Base-by-base conservation (phyloP, 2,797 vertebrate genomes). In the Poecilia gillii region DNA sequence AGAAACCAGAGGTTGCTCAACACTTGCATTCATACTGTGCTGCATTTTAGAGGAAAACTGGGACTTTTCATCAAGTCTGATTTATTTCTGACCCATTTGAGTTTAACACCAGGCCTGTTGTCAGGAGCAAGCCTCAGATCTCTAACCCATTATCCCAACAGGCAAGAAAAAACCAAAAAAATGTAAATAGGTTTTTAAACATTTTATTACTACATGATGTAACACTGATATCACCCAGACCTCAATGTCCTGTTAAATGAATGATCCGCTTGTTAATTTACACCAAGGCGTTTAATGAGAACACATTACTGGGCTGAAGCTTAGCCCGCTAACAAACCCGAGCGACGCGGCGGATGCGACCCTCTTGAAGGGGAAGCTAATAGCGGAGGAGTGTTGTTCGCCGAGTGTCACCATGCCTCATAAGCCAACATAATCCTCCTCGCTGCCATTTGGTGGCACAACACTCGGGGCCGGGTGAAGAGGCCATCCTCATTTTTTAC, bases 401-500 rank as follows among this genome's bases (percentile, higher is more conserved):
- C 89, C 75, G 90, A 87, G 91, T 89, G 90, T 91, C 92, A 88
- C 88, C 91, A 88, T 89, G 92, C 88, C 88, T 91, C 93, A 92
- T 91, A 94, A 92, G 77, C 87, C 91, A 74, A 43, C 86, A 89
- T 92, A 93, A 92, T 92, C 91, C 91, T 90, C 87, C 87, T 88
- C 85, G 68, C 89, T 84, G 90, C 92, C 90, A 82, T 92, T 92
- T 85, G 89, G 91, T 91, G 90, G 89, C 91, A 89, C 88, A 87
- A 90, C 90, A 89, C 88, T 92, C 72, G n/a, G 41, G 84, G 78
- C 89, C 87, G 93, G 91, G 93, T 94, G 94, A 93, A 92, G 93
- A 92, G 94, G 93, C 90, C 93, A 89, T 94, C 87, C 92, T 94
- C 91, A 85, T 94, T 94, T 95, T 94, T 95, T 94, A 94, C 92